phyloP scores from a whole-genome alignment of 2,113 vertebrate genomes.

The Gobio gobio region DNA sequence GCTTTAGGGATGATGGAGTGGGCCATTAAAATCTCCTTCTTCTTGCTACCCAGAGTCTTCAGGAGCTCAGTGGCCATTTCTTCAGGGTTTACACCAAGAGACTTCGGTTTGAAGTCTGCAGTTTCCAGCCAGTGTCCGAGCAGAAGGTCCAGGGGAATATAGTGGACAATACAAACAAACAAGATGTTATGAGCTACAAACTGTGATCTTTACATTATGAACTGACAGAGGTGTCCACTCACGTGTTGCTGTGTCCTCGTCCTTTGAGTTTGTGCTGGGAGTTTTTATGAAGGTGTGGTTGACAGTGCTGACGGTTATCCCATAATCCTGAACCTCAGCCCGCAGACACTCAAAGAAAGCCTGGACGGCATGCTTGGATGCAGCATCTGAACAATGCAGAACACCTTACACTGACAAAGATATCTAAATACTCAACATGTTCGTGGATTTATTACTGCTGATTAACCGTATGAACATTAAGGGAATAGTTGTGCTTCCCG shows the following conservation, averaged over 20 bases:
- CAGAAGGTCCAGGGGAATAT: not conserved
- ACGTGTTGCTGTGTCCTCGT: slow-evolving; percentile 58
- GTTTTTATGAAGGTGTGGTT: slow-evolving; percentile 89
- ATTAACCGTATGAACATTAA: not conserved
- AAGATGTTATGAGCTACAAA: not conserved
- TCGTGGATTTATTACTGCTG: not conserved
- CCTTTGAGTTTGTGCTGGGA: slow-evolving; percentile 34
- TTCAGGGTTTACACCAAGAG: slow-evolving; percentile 78
- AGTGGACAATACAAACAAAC: not conserved
- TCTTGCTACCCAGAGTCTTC: slow-evolving; percentile 81
- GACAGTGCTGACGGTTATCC: slow-evolving; percentile 89
- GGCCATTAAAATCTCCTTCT: slow-evolving; percentile 88
- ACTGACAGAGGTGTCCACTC: slow-evolving; percentile 36
- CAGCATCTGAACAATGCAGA: slow-evolving; percentile 79
- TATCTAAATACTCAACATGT: not conserved
- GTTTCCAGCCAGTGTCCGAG: not conserved
- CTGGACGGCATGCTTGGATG: slow-evolving; percentile 91
- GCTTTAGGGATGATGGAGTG: slow-evolving; percentile 85
- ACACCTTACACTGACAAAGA: not conserved
- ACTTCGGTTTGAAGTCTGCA: slow-evolving; percentile 82
- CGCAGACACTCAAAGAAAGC: slow-evolving; percentile 95
- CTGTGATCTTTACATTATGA: not conserved
- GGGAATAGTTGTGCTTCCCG: too few relatives aligned
- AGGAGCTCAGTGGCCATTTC: slow-evolving; percentile 86
- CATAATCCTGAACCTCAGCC: slow-evolving; percentile 90